These are phyloP conservation scores for Drosophila azteca DNA, from an alignment of 1,140 invertebrate species.

Conservation along the genomic window DNA sequence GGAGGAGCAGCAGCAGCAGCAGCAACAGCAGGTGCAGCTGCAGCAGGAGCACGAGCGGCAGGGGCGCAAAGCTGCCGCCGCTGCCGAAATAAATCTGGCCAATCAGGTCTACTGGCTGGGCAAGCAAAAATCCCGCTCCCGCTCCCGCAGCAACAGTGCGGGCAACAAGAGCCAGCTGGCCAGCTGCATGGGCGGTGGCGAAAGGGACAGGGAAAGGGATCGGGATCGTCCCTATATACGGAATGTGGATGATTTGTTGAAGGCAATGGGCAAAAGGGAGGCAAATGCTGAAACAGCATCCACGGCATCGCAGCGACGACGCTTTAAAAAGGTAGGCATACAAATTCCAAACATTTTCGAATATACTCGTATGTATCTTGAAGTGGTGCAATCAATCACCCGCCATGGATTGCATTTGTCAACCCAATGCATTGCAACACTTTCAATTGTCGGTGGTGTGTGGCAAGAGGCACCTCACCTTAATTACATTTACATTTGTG, in stretches of 20 bases:
- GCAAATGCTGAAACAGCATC: slow-evolving; percentile 54
- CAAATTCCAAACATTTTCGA: neutral
- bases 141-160: slow-evolving; percentile 78
- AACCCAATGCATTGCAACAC: slow-evolving; percentile 37
- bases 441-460: slow-evolving; percentile 40
- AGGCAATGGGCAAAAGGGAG: slow-evolving; percentile 61
- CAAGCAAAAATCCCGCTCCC: slow-evolving; percentile 69
- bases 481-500: slow-evolving; percentile 42
- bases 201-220: slow-evolving; percentile 43
- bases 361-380: neutral
- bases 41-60: slow-evolving; percentile 35
- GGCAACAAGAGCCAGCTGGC: slow-evolving; percentile 59
- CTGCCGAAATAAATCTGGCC: slow-evolving; percentile 74
- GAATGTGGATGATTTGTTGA: slow-evolving; percentile 76
- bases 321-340: slow-evolving; percentile 74
- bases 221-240: slow-evolving; percentile 59
- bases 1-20: slow-evolving; percentile 31
- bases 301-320: slow-evolving; percentile 56
- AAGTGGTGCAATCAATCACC: slow-evolving; percentile 31
- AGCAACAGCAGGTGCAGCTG: slow-evolving; percentile 36
- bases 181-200: slow-evolving; percentile 50
- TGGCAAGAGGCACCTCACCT: slow-evolving; percentile 45
- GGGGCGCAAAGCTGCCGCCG: slow-evolving; percentile 67
- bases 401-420: slow-evolving; percentile 32
- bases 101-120: slow-evolving; percentile 79